A percentile compares a stretch with the other conserved stretches of the same genome.
Conservation (phyloP, 2,888 invertebrate genomes). For the Xanthorhoe designata region DNA sequence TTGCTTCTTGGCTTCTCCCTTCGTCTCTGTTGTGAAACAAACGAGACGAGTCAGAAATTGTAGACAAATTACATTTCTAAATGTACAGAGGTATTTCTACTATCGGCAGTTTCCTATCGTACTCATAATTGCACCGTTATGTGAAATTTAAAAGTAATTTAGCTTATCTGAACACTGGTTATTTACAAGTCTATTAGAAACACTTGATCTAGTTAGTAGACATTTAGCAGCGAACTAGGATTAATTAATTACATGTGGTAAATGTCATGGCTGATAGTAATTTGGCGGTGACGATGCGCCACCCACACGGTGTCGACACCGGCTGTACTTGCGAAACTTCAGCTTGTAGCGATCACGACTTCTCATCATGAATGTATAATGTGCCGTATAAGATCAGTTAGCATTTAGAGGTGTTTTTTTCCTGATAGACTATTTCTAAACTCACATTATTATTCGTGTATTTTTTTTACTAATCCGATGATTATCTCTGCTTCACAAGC, state of each 20-base stretch:
- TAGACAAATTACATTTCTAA: slow-evolving; percentile 5
- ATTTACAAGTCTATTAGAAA: slow-evolving; percentile 35
- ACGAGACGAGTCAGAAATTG: not conserved
- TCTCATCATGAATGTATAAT: not conserved
- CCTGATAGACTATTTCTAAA: too few relatives aligned
- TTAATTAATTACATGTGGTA: slow-evolving; percentile 38
- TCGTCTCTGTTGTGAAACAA: too few relatives aligned
- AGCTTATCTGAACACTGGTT: slow-evolving; percentile 35
- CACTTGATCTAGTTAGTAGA: slow-evolving; percentile 35
- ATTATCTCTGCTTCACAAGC: too few relatives aligned
- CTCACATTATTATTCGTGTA: too few relatives aligned
- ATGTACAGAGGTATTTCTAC: slow-evolving; percentile 2
- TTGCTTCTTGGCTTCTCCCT: too few relatives aligned
- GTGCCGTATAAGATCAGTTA: not conserved
- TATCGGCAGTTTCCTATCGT: slow-evolving; percentile 17
- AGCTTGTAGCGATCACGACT: slow-evolving; percentile 9
- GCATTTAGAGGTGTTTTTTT: too few relatives aligned
- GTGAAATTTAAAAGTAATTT: slow-evolving; percentile 35
- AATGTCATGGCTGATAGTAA: slow-evolving; percentile 29
- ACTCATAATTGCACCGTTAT: slow-evolving; percentile 34
- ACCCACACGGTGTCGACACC: slow-evolving; percentile 22
- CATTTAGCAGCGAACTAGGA: slow-evolving; percentile 29
- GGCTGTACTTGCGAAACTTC: slow-evolving; percentile 21
- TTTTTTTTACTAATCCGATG: too few relatives aligned
- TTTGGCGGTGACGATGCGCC: slow-evolving; percentile 26